These are phyloP conservation scores for Elephantulus edwardii DNA, from an alignment of 2,113 vertebrate genomes.

Conservation along the genomic window DNA sequence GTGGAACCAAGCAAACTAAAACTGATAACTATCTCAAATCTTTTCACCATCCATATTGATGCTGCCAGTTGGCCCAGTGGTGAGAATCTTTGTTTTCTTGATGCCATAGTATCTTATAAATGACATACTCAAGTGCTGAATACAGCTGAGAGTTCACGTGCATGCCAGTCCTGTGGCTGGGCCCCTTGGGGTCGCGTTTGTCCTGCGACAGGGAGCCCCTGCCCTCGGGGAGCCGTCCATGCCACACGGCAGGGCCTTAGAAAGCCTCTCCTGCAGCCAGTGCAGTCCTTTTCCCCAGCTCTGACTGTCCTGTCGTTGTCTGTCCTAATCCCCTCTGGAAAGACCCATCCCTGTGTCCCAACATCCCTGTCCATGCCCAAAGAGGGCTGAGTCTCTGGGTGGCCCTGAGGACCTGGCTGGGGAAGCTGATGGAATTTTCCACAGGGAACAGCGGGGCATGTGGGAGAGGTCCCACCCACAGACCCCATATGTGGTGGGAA, in stretches of 20 bases:
- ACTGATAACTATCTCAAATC: no score
- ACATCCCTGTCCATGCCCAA: background rate
- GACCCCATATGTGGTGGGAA: no score
- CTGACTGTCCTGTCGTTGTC: background rate
- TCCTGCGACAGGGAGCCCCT: background rate
- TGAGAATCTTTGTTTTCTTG: no score
- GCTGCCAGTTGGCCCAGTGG: no score
- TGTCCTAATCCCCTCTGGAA: background rate
- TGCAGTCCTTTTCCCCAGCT: background rate
- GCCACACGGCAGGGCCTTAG: background rate
- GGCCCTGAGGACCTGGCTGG: background rate
- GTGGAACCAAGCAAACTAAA: no score
- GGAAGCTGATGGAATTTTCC: background rate
- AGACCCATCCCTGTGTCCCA: background rate
- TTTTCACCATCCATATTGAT: no score
- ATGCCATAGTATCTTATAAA: constrained; percentile 4
- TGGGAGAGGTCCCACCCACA: no score
- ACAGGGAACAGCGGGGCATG: no score
- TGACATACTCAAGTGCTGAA: background rate
- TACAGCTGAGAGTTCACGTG: constrained; percentile 5
- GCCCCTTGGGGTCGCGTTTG: background rate
- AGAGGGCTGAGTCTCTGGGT: background rate
- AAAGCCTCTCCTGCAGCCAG: background rate
- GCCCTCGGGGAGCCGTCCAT: background rate
- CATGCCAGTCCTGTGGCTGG: background rate